Conservation (phyloP, 1,140 invertebrate species). For the Nomia melanderi region DNA sequence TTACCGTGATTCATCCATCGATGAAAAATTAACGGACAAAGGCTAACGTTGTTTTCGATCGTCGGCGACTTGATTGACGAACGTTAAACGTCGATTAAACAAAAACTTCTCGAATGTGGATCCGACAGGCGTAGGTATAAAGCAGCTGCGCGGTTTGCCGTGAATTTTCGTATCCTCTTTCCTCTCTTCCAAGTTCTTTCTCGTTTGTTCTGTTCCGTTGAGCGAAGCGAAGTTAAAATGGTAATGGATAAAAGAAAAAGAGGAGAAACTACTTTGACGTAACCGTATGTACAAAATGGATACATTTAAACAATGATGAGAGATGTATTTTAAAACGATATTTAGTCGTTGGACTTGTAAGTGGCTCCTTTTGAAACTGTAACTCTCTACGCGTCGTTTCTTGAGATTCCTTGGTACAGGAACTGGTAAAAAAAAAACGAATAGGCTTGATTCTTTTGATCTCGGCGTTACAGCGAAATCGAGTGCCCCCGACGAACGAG, state of each 20-base stretch:
- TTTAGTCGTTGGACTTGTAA: neutral
- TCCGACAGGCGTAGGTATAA: no score
- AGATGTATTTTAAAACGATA: conserved; percentile 33
- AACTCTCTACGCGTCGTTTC: neutral
- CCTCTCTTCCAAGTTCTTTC: no score
- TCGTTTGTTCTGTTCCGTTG: neutral
- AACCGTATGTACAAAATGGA: conserved; percentile 40
- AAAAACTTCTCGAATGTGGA: neutral
- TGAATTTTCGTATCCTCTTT: neutral
- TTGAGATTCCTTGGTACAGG: neutral
- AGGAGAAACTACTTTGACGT: conserved; percentile 11
- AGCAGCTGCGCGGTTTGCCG: neutral
- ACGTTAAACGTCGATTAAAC: neutral
- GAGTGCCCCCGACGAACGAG: neutral
- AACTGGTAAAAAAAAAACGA: neutral
- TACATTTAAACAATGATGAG: conserved; percentile 30
- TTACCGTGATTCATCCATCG: neutral
- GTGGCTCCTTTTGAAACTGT: neutral
- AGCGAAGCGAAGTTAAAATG: conserved; percentile 13
- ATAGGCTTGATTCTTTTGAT: neutral
- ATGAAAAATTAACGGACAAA: neutral
- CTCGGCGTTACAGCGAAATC: neutral
- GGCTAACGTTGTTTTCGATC: neutral
- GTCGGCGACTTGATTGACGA: neutral
- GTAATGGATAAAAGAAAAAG: neutral